Base-by-base conservation (phyloP, 2,888 invertebrate genomes). In the Eucriotettix oculatus region DNA sequence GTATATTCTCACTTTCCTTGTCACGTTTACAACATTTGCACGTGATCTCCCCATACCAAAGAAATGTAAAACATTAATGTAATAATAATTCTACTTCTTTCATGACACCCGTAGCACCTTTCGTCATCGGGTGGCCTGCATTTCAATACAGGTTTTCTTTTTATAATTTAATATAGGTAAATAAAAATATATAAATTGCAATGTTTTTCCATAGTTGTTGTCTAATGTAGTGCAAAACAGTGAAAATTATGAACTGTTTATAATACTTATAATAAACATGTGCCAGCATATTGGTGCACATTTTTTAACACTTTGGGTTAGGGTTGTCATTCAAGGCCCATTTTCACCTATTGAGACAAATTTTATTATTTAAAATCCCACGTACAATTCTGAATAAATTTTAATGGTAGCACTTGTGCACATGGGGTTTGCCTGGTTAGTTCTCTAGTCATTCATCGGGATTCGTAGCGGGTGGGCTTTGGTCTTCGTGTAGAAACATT, bases 31-130 rank as follows among this genome's bases (percentile, higher is more conserved):
- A 61, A 64, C 62, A 59, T 62, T 64, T 63, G 65, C 65, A 64
- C 63, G 64, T 65, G 67, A 67, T 67, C 66, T 66, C 67, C 65
- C 64, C 62, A 66, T 65, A 66, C 67, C 66, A 67, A 67, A 66
- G 66, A 66, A 64, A 63, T 61, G 62, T 62, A 57, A 61, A 62
- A 59, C 55, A 60, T 63, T 58, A 63, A 60, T 62, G 58, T 64
- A 60, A 62, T 61, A 61, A 61, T 29, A 29, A 29, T 58, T 60
- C 61, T 64, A 61, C 62, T 61, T 62, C 56, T 48, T 62, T 59
- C 48, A 61, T 60, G 59, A 58, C 62, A 60, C 60, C 62, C 58
- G 52, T 43, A 59, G 58, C 61, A 63, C 29, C 29, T 29, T 61
- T 63, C 62, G 60, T 61, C 61, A 48, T 53, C 58, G 61, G 61